Conservation (phyloP, 1,140 invertebrate genomes). For the Phymorhynchus buccinoides region DNA sequence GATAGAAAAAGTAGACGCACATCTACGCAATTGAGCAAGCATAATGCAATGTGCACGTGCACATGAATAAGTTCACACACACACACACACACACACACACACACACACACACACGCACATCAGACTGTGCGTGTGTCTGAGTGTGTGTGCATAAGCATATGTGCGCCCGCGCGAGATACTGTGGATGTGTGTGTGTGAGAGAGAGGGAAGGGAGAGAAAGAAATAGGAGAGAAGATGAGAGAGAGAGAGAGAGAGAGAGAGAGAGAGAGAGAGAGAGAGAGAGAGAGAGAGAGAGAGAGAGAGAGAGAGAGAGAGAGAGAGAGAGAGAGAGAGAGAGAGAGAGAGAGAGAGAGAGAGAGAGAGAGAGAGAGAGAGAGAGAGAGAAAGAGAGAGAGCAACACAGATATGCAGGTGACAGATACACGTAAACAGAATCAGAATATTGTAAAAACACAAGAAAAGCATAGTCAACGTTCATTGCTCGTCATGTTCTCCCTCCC, state of each 20-base stretch:
- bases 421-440: neutral
- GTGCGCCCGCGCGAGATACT: too few species aligned
- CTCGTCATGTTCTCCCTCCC: too few species aligned
- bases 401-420: neutral
- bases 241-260: constrained; percentile 16
- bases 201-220: too few species aligned
- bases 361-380: neutral
- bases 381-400: neutral
- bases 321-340: constrained; percentile 33
- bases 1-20: too few species aligned
- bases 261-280: constrained; percentile 22
- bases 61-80: neutral
- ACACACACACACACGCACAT: neutral
- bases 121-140: too few species aligned
- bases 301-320: constrained; percentile 23
- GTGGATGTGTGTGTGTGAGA: neutral
- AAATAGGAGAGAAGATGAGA: neutral
- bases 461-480: neutral
- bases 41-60: too few species aligned
- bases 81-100: neutral
- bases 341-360: constrained; percentile 27
- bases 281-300: neutral
- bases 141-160: too few species aligned
- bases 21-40: too few species aligned
- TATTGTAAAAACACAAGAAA: neutral